phyloP scores from a whole-genome alignment of 2,888 invertebrate genomes.

The Hyposoter dolosus region DNA sequence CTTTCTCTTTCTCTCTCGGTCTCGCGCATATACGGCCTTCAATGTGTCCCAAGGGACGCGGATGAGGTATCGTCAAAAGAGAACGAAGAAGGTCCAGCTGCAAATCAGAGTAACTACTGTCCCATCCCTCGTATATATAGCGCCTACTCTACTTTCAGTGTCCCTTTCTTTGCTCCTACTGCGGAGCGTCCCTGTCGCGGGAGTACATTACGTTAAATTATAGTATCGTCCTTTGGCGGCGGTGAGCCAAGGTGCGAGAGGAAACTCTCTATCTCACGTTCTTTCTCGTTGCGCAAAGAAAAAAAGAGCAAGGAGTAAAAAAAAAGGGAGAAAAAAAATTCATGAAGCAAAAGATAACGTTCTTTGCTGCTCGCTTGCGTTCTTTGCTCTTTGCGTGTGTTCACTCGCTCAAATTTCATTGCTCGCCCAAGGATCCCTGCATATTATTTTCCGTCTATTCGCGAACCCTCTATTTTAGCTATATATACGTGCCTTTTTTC shows the following conservation, averaged over 20 bases:
- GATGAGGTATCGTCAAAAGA: slow-evolving; percentile 81
- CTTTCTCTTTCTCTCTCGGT: slow-evolving; percentile 14
- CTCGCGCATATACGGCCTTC: slow-evolving; percentile 48
- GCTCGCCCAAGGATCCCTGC: slow-evolving; percentile 55
- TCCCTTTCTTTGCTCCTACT: slow-evolving; percentile 7
- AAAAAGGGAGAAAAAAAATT: slow-evolving; percentile 40
- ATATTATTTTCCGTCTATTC: slow-evolving; percentile 58
- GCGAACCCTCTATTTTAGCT: background rate
- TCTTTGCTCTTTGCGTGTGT: slow-evolving; percentile 14
- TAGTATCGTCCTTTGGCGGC: slow-evolving; percentile 73
- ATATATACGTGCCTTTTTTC: slow-evolving; percentile 16
- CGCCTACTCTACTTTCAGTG: slow-evolving; percentile 7
- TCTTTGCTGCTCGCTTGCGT: slow-evolving; percentile 25
- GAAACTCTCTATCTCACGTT: slow-evolving; percentile 56
- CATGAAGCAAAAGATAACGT: slow-evolving; percentile 59
- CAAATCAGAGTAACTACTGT: slow-evolving; percentile 81
- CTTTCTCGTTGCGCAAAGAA: background rate
- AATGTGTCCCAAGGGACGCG: slow-evolving; percentile 80
- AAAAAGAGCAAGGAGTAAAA: slow-evolving; percentile 70
- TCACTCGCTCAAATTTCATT: slow-evolving; percentile 65
- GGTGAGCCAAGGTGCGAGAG: slow-evolving; percentile 47
- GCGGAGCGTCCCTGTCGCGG: slow-evolving; percentile 73
- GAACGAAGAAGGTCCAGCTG: slow-evolving; percentile 77
- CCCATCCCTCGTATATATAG: slow-evolving; percentile 4
- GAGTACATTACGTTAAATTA: slow-evolving; percentile 83